These are phyloP conservation scores for Rhaphigaster nebulosa DNA, from an alignment of 2,888 invertebrate species.

Conservation along the genomic window DNA sequence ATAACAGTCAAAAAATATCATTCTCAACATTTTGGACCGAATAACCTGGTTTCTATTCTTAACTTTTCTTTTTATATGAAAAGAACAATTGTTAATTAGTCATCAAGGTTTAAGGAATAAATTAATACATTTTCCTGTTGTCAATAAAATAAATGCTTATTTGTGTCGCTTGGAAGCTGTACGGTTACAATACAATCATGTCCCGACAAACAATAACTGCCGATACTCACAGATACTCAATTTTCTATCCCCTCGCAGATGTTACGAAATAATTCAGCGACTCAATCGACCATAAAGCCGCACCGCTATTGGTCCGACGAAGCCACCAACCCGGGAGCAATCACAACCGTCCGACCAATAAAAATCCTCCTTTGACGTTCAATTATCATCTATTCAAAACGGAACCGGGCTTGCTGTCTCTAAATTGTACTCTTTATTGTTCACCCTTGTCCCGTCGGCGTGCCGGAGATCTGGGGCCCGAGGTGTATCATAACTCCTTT, in stretches of 20 bases:
- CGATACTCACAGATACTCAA: constrained; percentile 14
- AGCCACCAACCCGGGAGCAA: constrained; percentile 33
- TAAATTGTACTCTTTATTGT: constrained; percentile 23
- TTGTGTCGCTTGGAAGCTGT: background rate
- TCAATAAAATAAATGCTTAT: background rate
- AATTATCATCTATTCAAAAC: constrained; percentile 48
- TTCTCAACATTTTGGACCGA: too few species aligned
- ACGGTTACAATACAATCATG: background rate
- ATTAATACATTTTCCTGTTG: background rate
- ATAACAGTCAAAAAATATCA: too few species aligned
- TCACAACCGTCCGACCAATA: constrained; percentile 36
- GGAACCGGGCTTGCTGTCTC: background rate
- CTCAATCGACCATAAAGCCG: constrained; percentile 17
- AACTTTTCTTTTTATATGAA: too few species aligned
- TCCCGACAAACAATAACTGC: background rate
- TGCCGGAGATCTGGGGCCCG: background rate
- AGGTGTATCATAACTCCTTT: background rate
- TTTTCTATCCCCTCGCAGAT: background rate
- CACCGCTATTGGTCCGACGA: background rate
- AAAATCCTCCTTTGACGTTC: constrained; percentile 22
- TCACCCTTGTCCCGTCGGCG: background rate
- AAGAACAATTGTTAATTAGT: background rate
- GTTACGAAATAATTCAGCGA: constrained; percentile 5
- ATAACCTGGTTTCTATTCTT: too few species aligned
- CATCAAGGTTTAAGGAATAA: background rate